phyloP scores from a whole-genome alignment of 2,888 invertebrate genomes.

The Halocaridina rubra region DNA sequence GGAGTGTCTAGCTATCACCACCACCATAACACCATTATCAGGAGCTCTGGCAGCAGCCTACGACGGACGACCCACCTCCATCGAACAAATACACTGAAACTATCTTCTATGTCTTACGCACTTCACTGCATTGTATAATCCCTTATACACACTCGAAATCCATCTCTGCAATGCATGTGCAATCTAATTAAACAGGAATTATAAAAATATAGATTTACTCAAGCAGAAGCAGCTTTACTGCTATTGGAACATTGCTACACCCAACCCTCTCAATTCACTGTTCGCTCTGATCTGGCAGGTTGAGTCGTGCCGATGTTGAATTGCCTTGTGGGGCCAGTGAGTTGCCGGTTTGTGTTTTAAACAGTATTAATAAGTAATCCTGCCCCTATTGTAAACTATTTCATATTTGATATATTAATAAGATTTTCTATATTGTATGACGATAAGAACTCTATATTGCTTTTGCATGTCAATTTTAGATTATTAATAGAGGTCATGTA shows the following conservation, averaged over 20 bases:
- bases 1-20: neutral
- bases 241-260: constrained; percentile 16
- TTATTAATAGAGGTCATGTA: constrained; percentile 16
- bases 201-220: too few species aligned
- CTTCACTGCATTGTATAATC: too few species aligned
- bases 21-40: neutral
- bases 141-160: neutral
- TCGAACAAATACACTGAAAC: neutral
- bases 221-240: too few species aligned
- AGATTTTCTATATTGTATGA: neutral
- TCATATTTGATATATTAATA: too few species aligned
- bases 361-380: neutral
- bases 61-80: neutral
- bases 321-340: constrained; percentile 32
- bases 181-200: neutral
- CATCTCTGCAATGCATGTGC: neutral
- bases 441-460: neutral
- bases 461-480: constrained; percentile 14
- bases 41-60: neutral
- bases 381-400: too few species aligned
- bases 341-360: constrained; percentile 22
- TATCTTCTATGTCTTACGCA: neutral
- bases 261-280: constrained; percentile 32
- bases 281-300: constrained; percentile 52
- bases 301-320: constrained; percentile 50